Evolutionary conservation across 2,888 invertebrate genomes (phyloP).

Genomic region (Hypena proboscidalis): DNA sequence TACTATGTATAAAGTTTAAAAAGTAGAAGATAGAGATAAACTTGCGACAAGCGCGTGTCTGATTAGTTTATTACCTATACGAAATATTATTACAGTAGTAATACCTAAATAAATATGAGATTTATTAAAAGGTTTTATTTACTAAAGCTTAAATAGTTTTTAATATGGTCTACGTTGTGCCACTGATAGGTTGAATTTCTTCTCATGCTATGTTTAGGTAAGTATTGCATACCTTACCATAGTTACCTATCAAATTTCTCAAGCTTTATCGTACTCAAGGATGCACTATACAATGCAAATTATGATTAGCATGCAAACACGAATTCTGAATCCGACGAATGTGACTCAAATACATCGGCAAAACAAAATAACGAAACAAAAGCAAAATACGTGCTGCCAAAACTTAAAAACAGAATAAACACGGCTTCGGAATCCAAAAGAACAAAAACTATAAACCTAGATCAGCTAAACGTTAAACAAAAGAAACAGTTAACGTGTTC

Average conservation of each 20-base stretch:
- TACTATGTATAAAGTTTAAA: too few relatives aligned
- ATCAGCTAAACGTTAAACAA: conserved; percentile 42
- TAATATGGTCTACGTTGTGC: too few relatives aligned
- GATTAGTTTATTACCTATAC: too few relatives aligned
- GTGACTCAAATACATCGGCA: conserved; percentile 2
- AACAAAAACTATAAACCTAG: conserved; percentile 41
- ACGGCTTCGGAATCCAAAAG: conserved; percentile 22
- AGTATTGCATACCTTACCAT: not conserved
- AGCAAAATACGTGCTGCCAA: conserved; percentile 1
- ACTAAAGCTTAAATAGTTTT: too few relatives aligned
- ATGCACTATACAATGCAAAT: not conserved
- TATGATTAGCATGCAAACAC: conserved; percentile 5
- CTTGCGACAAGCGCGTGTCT: too few relatives aligned
- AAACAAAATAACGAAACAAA: conserved; percentile 12
- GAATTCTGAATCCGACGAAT: conserved; percentile 5
- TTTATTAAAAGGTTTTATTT: too few relatives aligned
- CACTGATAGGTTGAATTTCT: too few relatives aligned
- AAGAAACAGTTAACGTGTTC: conserved; percentile 43
- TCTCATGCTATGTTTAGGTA: too few relatives aligned
- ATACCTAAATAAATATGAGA: too few relatives aligned
- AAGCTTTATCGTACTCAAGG: conserved; percentile 5
- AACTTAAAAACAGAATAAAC: conserved; percentile 9
- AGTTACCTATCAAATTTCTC: not conserved
- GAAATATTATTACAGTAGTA: too few relatives aligned
- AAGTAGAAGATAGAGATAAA: too few relatives aligned